These are phyloP conservation scores for Syngnathus floridae DNA, from an alignment of 2,113 vertebrate genomes.

Conservation along the genomic window DNA sequence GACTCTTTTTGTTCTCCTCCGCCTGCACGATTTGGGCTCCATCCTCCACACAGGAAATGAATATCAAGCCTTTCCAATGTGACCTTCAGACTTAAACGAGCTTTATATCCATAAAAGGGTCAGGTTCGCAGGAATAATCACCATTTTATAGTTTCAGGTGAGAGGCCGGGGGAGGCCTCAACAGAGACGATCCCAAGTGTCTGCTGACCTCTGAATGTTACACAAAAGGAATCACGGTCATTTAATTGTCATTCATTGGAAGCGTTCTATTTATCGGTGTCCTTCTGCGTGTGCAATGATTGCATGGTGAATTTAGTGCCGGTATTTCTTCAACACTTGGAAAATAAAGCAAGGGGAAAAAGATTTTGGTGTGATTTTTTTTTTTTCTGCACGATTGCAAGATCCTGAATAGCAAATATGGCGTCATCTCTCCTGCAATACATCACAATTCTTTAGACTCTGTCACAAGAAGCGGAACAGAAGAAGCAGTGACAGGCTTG, in stretches of 20 bases:
- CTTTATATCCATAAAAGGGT: constrained; percentile 3
- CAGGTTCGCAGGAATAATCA: not conserved
- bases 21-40: constrained; percentile 10
- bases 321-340: not conserved
- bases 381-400: not conserved
- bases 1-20: not conserved
- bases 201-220: not conserved
- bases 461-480: not conserved
- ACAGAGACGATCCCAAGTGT: not conserved
- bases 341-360: not conserved
- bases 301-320: not conserved
- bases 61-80: not conserved
- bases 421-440: not conserved
- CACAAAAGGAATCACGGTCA: not conserved
- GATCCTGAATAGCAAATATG: not conserved
- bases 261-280: not conserved
- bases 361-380: not conserved
- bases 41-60: constrained; percentile 20
- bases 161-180: not conserved
- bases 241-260: not conserved
- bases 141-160: constrained; percentile 4
- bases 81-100: constrained; percentile 18
- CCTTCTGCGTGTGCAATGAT: not conserved
- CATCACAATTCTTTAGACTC: not conserved
- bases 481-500: not conserved